Evolutionary conservation across 2,113 vertebrate genomes (phyloP).

Genomic region (Siniperca chuatsi): DNA sequence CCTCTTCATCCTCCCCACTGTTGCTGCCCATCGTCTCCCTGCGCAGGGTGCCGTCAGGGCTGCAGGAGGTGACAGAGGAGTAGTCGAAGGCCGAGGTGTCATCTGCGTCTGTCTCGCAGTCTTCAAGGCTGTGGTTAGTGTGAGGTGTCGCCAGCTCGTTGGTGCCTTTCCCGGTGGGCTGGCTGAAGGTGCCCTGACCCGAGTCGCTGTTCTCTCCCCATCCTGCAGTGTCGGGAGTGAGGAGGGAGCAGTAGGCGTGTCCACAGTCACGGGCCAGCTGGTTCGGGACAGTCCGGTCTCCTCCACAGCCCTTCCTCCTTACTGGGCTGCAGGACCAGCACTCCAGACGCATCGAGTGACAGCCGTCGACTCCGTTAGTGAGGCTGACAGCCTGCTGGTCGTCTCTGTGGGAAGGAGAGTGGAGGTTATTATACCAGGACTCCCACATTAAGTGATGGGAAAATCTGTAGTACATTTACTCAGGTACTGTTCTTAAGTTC

Average conservation of each 20-base stretch:
- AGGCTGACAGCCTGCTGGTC: slow-evolving; percentile 5
- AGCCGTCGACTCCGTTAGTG: slow-evolving; percentile 40
- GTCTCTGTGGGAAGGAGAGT: slow-evolving; percentile 50
- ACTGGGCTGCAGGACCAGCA: slow-evolving; percentile 79
- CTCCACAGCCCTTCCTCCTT: slow-evolving; percentile 57
- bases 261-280: slow-evolving; percentile 50
- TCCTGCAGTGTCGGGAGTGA: slow-evolving; percentile 47
- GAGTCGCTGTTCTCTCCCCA: slow-evolving; percentile 80
- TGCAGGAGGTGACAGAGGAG: slow-evolving; percentile 84
- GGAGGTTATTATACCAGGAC: neutral
- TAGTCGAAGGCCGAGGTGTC: slow-evolving; percentile 85
- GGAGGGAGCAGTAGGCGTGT: slow-evolving; percentile 55
- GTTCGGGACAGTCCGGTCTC: slow-evolving; percentile 26
- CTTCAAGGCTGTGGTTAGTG: slow-evolving; percentile 37
- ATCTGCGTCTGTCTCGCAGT: slow-evolving; percentile 77
- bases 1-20: slow-evolving; percentile 73
- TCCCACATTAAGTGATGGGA: neutral
- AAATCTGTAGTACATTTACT: neutral
- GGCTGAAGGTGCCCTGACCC: slow-evolving; percentile 78
- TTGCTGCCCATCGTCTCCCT: slow-evolving; percentile 56
- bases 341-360: slow-evolving; percentile 68
- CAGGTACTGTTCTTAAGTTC: neutral
- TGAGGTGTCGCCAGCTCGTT: slow-evolving; percentile 12
- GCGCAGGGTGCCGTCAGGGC: slow-evolving; percentile 79
- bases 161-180: slow-evolving; percentile 49